Conservation (phyloP, 2,113 vertebrate species). For the Prietella phreatophila region DNA sequence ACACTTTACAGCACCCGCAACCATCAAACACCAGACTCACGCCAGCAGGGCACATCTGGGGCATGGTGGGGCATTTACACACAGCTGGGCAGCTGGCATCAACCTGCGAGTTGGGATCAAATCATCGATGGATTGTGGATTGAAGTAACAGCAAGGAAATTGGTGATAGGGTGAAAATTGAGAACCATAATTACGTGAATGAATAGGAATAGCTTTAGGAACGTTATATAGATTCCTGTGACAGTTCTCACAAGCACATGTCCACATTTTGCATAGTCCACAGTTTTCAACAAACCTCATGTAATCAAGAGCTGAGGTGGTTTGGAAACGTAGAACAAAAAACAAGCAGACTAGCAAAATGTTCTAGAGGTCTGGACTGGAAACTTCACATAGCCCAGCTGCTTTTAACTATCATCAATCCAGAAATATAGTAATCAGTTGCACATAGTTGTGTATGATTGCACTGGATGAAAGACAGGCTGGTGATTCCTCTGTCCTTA, state of each 20-base stretch:
- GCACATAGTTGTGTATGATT: not conserved
- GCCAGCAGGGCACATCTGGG: constrained; percentile 68
- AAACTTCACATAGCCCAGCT: not conserved
- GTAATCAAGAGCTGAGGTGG: not conserved
- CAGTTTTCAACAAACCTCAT: not conserved
- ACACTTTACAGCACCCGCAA: constrained; percentile 80
- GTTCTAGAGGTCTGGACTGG: not conserved
- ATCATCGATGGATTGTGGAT: not conserved
- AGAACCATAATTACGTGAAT: not conserved
- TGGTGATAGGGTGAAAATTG: not conserved
- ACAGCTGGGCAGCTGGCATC: constrained; percentile 57
- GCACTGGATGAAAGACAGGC: not conserved
- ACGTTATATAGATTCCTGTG: not conserved
- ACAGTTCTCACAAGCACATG: not conserved
- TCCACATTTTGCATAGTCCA: not conserved
- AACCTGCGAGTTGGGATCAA: constrained; percentile 52
- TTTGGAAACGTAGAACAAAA: not conserved
- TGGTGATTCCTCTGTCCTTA: not conserved
- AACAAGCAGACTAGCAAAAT: not conserved
- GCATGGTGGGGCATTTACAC: constrained; percentile 61
- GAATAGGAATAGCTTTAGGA: not conserved
- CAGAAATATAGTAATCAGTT: not conserved
- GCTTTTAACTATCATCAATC: too few species aligned
- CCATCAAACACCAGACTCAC: constrained; percentile 69
- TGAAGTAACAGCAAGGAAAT: not conserved